Evolutionary conservation across 2,888 invertebrate genomes (phyloP).

Genomic region (Ditylenchus weischeri): DNA sequence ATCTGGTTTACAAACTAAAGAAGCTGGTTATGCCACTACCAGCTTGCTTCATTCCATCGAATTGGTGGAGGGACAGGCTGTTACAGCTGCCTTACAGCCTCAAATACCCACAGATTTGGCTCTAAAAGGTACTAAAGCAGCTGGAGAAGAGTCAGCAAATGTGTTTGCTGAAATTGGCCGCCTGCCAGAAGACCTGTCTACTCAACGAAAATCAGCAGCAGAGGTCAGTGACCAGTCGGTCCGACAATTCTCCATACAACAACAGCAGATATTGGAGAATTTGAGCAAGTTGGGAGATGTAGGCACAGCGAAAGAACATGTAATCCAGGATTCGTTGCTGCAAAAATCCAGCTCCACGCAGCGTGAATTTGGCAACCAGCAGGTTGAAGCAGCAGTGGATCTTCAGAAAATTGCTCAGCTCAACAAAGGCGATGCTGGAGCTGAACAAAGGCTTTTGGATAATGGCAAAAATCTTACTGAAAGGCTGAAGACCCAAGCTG

Average conservation of each 20-base stretch:
- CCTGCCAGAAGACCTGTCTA: too few relatives aligned
- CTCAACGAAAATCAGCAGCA: too few relatives aligned
- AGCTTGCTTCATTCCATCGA: neutral
- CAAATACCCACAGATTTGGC: too few relatives aligned
- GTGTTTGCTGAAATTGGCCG: conserved; percentile 5
- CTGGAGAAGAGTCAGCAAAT: conserved; percentile 1
- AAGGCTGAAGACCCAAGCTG: too few relatives aligned
- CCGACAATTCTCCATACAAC: neutral
- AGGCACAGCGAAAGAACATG: too few relatives aligned
- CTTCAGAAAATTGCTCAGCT: conserved; percentile 1
- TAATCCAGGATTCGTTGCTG: too few relatives aligned
- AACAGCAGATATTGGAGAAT: neutral
- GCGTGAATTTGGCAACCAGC: conserved; percentile 24
- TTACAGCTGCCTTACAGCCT: too few relatives aligned
- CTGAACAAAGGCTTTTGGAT: neutral
- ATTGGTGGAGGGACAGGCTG: neutral
- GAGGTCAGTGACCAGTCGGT: too few relatives aligned
- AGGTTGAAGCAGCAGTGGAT: conserved; percentile 15
- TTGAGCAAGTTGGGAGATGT: conserved; percentile 1
- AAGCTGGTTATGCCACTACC: neutral
- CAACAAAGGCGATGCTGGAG: neutral
- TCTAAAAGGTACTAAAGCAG: neutral
- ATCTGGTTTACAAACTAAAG: neutral
- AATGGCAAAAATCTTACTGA: too few relatives aligned
- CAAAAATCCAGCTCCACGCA: neutral